These are phyloP conservation scores for Sebastes kiyomatsui DNA, from an alignment of 2,797 vertebrate species.

Conservation along the genomic window DNA sequence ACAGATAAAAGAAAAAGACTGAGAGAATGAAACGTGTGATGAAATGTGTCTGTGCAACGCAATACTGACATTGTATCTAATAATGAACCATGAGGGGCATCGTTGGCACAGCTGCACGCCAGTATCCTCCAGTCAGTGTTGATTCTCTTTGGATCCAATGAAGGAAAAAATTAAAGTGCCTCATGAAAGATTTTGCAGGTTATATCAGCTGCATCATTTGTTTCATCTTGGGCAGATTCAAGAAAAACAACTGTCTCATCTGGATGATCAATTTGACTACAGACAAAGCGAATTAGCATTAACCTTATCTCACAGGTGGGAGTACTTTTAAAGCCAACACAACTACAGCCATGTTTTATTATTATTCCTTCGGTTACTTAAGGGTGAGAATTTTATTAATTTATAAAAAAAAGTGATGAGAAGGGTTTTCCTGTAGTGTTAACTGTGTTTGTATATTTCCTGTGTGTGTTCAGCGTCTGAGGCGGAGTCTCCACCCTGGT, in stretches of 20 bases:
- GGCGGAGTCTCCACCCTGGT: slow-evolving; percentile 91
- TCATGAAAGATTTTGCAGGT: slow-evolving; percentile 21
- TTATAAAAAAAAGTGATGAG: not conserved
- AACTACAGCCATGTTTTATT: not conserved
- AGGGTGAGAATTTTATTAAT: not conserved
- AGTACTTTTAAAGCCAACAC: slow-evolving; percentile 27
- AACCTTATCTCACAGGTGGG: slow-evolving; percentile 31
- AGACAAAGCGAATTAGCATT: slow-evolving; percentile 26
- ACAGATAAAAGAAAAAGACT: slow-evolving; percentile 26
- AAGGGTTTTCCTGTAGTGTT: not conserved
- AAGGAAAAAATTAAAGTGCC: not conserved
- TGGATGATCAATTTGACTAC: slow-evolving; percentile 41
- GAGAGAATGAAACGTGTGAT: slow-evolving; percentile 19
- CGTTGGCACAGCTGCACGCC: not conserved
- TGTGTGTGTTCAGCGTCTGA: slow-evolving; percentile 85
- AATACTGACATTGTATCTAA: slow-evolving; percentile 5
- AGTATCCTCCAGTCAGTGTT: slow-evolving; percentile 3
- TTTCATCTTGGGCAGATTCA: slow-evolving; percentile 18
- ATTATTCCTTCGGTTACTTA: not conserved
- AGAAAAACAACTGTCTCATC: slow-evolving; percentile 34
- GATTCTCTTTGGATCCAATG: slow-evolving; percentile 6
- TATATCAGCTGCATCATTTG: slow-evolving; percentile 32
- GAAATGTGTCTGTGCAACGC: slow-evolving; percentile 26
- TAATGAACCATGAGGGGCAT: slow-evolving; percentile 3
- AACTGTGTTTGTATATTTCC: not conserved